Conservation (phyloP, 2,797 vertebrate genomes). For the Arremon aurantiirostris region DNA sequence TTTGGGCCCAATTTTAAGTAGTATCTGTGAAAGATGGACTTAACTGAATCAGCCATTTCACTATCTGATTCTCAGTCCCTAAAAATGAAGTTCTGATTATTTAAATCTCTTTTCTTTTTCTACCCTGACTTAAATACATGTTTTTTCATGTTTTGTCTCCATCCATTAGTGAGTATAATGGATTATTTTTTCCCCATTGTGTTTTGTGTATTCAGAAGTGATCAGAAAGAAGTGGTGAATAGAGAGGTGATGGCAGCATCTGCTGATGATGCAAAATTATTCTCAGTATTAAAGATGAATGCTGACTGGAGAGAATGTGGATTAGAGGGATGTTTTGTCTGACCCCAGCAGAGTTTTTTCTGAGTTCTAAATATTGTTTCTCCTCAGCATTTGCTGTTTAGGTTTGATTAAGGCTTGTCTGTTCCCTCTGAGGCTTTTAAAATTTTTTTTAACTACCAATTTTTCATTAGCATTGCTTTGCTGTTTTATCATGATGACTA, state of each 20-base stretch:
- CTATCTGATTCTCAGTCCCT: background rate
- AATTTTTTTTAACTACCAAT: background rate
- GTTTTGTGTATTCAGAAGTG: background rate
- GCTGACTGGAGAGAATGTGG: constrained; percentile 18
- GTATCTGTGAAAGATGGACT: background rate
- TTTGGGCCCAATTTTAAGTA: background rate
- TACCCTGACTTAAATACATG: background rate
- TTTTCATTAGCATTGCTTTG: background rate
- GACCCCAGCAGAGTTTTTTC: background rate
- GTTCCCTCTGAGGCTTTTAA: background rate
- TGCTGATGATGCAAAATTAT: constrained; percentile 22
- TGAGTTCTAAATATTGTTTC: background rate
- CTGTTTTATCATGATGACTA: background rate
- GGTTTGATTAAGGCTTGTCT: background rate
- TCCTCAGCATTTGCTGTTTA: background rate
- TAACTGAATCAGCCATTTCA: background rate
- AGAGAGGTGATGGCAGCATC: background rate
- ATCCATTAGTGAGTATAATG: background rate
- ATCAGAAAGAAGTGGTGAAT: background rate
- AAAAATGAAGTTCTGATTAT: background rate
- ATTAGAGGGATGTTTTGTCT: constrained; percentile 16
- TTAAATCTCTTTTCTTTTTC: background rate
- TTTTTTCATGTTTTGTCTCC: constrained; percentile 10
- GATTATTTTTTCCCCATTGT: background rate
- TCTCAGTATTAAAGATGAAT: background rate